Evolutionary conservation across 2,888 invertebrate species (phyloP).

Genomic region (Monochamus alternatus): DNA sequence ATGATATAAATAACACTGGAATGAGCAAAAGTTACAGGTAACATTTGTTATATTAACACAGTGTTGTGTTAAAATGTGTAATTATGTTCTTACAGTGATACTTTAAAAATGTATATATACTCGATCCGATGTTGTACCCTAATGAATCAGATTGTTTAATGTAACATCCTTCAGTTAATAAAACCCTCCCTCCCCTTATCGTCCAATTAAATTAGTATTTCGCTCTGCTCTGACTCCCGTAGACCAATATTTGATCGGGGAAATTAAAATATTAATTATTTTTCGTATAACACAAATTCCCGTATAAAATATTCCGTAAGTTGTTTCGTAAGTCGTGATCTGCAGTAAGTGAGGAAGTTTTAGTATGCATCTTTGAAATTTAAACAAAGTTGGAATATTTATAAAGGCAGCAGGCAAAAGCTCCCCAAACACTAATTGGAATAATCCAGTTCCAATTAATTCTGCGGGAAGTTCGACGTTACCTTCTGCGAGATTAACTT

Average conservation of each 20-base stretch:
- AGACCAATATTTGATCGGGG: constrained; percentile 33
- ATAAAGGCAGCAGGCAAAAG: constrained; percentile 63
- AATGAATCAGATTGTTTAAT: not conserved
- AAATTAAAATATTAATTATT: constrained; percentile 43
- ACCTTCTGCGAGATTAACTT: constrained; percentile 67
- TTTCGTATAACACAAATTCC: constrained; percentile 36
- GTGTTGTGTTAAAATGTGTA: too few species aligned
- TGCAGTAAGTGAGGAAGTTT: constrained; percentile 54
- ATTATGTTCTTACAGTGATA: too few species aligned
- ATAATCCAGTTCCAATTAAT: constrained; percentile 70
- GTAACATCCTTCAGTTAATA: constrained; percentile 31
- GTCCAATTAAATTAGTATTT: constrained; percentile 29
- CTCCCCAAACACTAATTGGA: constrained; percentile 68
- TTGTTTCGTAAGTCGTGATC: constrained; percentile 55
- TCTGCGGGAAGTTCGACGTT: constrained; percentile 66
- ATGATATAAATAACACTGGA: too few species aligned
- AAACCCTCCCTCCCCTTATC: constrained; percentile 23
- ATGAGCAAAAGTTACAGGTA: too few species aligned
- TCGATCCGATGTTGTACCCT: not conserved
- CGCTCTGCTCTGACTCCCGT: constrained; percentile 6
- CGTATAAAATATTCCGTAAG: constrained; percentile 44
- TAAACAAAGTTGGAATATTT: constrained; percentile 67
- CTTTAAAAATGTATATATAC: too few species aligned
- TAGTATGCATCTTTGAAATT: constrained; percentile 62
- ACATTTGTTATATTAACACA: too few species aligned